phyloP scores from a whole-genome alignment of 2,888 invertebrate species.

The Syrista parreyssii region DNA sequence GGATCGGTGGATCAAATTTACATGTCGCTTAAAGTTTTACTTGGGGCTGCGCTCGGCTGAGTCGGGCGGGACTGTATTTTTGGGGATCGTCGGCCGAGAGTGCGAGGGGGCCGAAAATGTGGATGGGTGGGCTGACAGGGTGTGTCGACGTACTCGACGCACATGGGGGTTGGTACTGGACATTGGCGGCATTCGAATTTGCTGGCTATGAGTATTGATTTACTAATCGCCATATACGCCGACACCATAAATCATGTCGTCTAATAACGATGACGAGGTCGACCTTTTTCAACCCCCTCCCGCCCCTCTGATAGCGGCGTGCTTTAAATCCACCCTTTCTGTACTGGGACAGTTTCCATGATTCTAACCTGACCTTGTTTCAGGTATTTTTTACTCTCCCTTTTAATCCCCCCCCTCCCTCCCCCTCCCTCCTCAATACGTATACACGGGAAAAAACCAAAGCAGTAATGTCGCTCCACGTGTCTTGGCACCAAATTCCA shows the following conservation, averaged over 20 bases:
- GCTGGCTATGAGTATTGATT: neutral
- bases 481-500: neutral
- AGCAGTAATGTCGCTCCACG: neutral
- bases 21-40: no score
- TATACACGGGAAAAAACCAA: neutral
- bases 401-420: conserved; percentile 10
- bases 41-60: no score
- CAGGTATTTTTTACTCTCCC: conserved; percentile 17
- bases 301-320: neutral
- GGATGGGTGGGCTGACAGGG: neutral
- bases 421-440: neutral
- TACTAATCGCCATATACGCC: neutral
- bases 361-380: neutral
- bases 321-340: conserved; percentile 8
- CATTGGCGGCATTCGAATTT: neutral
- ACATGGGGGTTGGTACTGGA: neutral
- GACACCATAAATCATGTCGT: neutral
- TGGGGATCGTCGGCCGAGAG: neutral
- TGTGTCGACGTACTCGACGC: neutral
- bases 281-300: conserved; percentile 8
- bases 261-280: neutral
- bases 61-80: neutral
- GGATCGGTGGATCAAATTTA: no score
- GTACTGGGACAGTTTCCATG: neutral
- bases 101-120: neutral